Conservation (phyloP, 2,888 invertebrate genomes). For the Apamea monoglypha region DNA sequence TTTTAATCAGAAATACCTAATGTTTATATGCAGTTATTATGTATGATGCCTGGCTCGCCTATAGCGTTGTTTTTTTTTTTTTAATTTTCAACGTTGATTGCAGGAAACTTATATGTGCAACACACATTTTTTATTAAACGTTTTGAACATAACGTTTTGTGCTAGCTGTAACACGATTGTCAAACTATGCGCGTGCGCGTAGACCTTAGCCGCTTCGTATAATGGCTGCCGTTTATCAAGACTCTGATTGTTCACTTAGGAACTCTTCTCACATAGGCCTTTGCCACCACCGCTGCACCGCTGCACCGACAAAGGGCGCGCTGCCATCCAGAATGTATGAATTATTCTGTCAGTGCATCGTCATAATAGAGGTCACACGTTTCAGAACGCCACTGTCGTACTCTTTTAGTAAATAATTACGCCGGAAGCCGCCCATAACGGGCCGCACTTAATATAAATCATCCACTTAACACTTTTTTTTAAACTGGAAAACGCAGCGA, state of each 20-base stretch:
- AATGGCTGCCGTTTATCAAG: constrained; percentile 36
- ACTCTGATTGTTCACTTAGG: constrained; percentile 34
- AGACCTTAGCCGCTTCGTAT: constrained; percentile 6
- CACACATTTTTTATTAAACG: constrained; percentile 16
- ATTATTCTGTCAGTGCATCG: constrained; percentile 78
- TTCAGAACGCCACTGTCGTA: constrained; percentile 70
- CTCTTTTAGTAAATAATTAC: constrained; percentile 82
- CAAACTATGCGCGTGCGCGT: constrained; percentile 32
- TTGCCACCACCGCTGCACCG: constrained; percentile 25
- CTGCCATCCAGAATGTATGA: constrained; percentile 72
- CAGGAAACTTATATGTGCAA: constrained; percentile 15
- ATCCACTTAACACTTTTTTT: constrained; percentile 90
- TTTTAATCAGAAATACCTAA: not conserved
- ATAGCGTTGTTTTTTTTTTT: not conserved
- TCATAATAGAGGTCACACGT: constrained; percentile 76
- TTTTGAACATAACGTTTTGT: constrained; percentile 10
- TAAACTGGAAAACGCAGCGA: constrained; percentile 79
- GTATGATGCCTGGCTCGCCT: too few species aligned
- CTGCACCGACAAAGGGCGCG: constrained; percentile 74
- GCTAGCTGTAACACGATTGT: constrained; percentile 26
- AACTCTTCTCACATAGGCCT: constrained; percentile 59
- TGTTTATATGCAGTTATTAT: not conserved
- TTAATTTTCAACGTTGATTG: not conserved
- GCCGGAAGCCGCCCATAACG: constrained; percentile 86
- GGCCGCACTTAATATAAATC: constrained; percentile 88